Conservation (phyloP, 2,113 vertebrate species). For the Malurus cyaneus region DNA sequence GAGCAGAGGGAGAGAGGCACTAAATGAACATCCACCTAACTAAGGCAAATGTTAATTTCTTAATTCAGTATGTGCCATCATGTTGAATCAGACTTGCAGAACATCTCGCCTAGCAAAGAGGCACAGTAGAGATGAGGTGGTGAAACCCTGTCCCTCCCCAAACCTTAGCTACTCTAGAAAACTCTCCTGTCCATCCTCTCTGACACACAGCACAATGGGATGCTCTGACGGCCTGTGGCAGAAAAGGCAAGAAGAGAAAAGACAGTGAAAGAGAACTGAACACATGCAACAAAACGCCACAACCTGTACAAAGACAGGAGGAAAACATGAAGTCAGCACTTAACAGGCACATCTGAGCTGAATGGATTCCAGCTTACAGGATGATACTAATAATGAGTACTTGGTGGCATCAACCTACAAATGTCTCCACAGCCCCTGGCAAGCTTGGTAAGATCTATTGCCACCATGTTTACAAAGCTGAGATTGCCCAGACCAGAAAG, state of each 20-base stretch:
- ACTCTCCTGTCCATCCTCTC: not conserved
- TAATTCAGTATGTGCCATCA: not conserved
- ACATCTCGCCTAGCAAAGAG: not conserved
- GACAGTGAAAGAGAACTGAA: not conserved
- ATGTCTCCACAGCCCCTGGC: not conserved
- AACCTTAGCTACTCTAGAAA: not conserved
- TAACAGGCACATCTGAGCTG: not conserved
- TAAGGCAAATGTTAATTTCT: not conserved
- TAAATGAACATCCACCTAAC: not conserved
- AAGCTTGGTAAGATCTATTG: not conserved
- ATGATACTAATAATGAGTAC: not conserved
- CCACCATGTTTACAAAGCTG: not conserved
- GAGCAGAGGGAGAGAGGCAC: not conserved
- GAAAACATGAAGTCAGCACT: fast-evolving
- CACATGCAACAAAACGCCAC: not conserved
- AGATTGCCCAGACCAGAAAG: not conserved
- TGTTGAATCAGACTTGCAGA: not conserved
- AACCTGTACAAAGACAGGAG: not conserved
- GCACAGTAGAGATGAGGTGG: not conserved
- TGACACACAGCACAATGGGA: not conserved
- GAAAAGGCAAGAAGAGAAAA: not conserved
- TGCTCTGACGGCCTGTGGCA: not conserved
- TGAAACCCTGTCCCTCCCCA: not conserved
- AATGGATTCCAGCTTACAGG: not conserved
- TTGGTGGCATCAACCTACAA: not conserved